Percentiles rank a stretch among this genome's conserved stretches.
Conservation (phyloP, 2,888 invertebrate species). For the Neelides folsomi region DNA sequence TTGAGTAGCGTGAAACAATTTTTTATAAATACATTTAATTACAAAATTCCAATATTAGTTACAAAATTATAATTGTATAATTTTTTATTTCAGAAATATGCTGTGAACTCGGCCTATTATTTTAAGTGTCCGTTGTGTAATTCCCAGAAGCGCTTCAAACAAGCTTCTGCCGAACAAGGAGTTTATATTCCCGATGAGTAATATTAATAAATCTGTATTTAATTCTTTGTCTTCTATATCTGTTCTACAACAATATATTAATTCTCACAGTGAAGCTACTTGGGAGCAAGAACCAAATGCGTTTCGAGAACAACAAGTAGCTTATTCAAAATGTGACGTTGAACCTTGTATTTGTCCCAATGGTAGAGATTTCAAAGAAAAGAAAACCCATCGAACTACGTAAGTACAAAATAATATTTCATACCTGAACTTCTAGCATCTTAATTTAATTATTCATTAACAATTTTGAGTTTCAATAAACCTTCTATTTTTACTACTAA, state of each 20-base stretch:
- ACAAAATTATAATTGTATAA: too few species aligned
- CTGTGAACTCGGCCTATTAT: constrained; percentile 63
- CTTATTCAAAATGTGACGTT: constrained; percentile 50
- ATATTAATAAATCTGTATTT: too few species aligned
- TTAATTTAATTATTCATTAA: too few species aligned
- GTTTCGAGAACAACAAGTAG: constrained; percentile 54
- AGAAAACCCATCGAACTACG: background rate
- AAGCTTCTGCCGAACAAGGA: constrained; percentile 51
- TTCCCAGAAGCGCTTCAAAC: constrained; percentile 49
- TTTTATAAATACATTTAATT: too few species aligned
- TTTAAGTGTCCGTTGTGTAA: constrained; percentile 75
- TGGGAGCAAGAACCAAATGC: constrained; percentile 70
- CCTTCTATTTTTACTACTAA: too few species aligned
- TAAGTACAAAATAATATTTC: background rate
- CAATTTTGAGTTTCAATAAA: too few species aligned
- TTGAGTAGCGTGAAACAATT: too few species aligned
- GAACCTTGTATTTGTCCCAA: constrained; percentile 47
- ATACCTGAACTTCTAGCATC: too few species aligned
- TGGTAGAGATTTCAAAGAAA: constrained; percentile 41
- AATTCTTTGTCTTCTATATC: background rate
- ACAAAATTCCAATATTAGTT: too few species aligned
- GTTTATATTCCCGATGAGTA: constrained; percentile 68
- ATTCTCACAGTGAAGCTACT: constrained; percentile 56
- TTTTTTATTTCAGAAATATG: constrained; percentile 47
- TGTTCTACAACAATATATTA: background rate